A percentile compares a stretch with the other conserved stretches of the same genome.
Evolutionary conservation across 2,888 invertebrate species (phyloP).

Genomic region (Phymatocera aterrima): DNA sequence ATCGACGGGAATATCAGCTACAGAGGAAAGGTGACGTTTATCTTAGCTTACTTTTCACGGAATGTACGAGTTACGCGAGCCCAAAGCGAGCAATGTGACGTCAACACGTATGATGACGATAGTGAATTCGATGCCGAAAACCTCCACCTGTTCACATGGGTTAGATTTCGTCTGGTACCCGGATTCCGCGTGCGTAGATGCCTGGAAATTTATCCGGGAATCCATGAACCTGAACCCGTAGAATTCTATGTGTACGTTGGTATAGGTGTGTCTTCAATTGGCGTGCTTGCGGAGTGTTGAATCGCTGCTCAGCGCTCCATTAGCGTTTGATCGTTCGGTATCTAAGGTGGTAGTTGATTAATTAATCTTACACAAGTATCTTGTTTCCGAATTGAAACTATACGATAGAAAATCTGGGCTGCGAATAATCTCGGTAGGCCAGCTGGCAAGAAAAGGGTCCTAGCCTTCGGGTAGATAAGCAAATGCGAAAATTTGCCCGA

Average conservation of each 20-base stretch:
- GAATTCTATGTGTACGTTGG: background rate
- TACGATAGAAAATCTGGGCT: background rate
- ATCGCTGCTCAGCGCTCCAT: slow-evolving; percentile 29
- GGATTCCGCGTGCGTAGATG: background rate
- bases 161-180: background rate
- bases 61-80: too few species aligned
- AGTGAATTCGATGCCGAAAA: too few species aligned
- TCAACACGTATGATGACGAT: too few species aligned
- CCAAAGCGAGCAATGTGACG: too few species aligned
- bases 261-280: slow-evolving; percentile 12
- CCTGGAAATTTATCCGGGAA: background rate
- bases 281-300: slow-evolving; percentile 28
- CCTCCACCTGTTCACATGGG: background rate
- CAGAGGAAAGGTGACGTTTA: too few species aligned
- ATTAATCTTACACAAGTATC: slow-evolving; percentile 27
- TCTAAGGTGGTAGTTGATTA: slow-evolving; percentile 20
- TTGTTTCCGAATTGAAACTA: background rate
- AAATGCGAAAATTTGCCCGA: too few species aligned
- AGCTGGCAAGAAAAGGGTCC: too few species aligned
- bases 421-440: too few species aligned
- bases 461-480: too few species aligned
- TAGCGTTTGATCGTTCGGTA: slow-evolving; percentile 28
- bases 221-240: background rate
- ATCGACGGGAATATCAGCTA: too few species aligned
- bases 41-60: too few species aligned